These are phyloP conservation scores for Crossocerus cetratus DNA, from an alignment of 2,888 invertebrate species.

Conservation along the genomic window DNA sequence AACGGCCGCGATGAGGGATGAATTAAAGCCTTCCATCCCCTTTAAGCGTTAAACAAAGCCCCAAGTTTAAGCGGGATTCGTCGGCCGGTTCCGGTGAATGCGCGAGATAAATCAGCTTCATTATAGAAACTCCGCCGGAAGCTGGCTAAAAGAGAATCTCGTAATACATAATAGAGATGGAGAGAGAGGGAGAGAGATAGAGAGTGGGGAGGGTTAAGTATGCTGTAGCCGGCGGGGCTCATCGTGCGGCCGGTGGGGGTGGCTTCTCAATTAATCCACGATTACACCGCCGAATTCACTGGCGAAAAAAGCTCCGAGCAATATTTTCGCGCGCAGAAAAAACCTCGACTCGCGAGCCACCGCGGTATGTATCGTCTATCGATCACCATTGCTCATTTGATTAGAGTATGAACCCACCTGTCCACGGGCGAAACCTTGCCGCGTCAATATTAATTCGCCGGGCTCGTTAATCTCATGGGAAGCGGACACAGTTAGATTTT, in stretches of 20 bases:
- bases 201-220: slow-evolving; percentile 36
- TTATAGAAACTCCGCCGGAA: slow-evolving; percentile 57
- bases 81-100: slow-evolving; percentile 51
- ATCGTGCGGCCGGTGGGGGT: too few species aligned
- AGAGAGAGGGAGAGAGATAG: too few species aligned
- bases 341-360: not conserved
- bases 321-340: not conserved
- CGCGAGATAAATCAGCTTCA: slow-evolving; percentile 63
- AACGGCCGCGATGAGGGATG: slow-evolving; percentile 37
- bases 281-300: slow-evolving; percentile 26
- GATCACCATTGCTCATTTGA: slow-evolving; percentile 2
- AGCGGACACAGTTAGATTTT: not conserved
- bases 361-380: not conserved
- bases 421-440: not conserved
- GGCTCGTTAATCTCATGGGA: not conserved
- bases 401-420: not conserved
- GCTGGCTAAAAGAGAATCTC: slow-evolving; percentile 55
- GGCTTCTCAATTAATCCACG: slow-evolving; percentile 56
- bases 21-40: slow-evolving; percentile 54
- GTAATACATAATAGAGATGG: slow-evolving; percentile 49
- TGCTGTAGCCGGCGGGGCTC: slow-evolving; percentile 29
- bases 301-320: slow-evolving; percentile 1
- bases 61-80: slow-evolving; percentile 60
- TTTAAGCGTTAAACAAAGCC: slow-evolving; percentile 59
- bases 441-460: not conserved